Conservation (phyloP, 2,113 vertebrate species). For the Heteronetta atricapilla region DNA sequence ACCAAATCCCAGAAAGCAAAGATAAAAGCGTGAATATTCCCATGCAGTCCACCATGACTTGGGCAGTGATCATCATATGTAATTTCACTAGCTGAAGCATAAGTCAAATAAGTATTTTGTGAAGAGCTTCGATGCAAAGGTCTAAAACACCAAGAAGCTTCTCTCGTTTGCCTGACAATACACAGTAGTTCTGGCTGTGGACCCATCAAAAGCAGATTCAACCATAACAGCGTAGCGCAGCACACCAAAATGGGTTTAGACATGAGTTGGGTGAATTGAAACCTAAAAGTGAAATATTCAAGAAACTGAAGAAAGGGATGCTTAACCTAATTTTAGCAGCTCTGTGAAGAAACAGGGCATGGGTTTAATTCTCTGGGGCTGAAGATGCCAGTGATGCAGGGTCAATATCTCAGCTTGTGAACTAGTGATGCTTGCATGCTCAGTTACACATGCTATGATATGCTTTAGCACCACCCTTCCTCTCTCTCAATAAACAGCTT, state of each 20-base stretch:
- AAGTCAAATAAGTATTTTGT: not conserved
- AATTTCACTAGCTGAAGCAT: not conserved
- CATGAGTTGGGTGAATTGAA: too few relatives aligned
- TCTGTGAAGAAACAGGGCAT: accelerated
- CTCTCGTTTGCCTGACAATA: not conserved
- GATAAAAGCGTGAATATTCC: not conserved
- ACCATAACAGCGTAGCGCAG: not conserved
- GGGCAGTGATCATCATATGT: not conserved
- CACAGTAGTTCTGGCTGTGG: accelerated
- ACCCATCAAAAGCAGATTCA: not conserved
- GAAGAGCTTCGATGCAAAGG: not conserved
- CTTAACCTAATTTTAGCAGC: not conserved
- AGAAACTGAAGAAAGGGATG: not conserved
- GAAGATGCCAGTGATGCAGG: not conserved
- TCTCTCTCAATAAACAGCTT: not conserved
- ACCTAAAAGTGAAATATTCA: not conserved
- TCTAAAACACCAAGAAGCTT: not conserved
- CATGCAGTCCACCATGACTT: not conserved
- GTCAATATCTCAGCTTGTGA: not conserved
- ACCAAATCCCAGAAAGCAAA: not conserved
- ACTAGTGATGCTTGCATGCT: not conserved
- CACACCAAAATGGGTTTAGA: not conserved
- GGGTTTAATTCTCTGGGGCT: not conserved
- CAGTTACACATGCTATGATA: not conserved
- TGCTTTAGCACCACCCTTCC: not conserved